Evolutionary conservation across 2,888 invertebrate species (phyloP).

Genomic region (Anoplius nigerrimus): DNA sequence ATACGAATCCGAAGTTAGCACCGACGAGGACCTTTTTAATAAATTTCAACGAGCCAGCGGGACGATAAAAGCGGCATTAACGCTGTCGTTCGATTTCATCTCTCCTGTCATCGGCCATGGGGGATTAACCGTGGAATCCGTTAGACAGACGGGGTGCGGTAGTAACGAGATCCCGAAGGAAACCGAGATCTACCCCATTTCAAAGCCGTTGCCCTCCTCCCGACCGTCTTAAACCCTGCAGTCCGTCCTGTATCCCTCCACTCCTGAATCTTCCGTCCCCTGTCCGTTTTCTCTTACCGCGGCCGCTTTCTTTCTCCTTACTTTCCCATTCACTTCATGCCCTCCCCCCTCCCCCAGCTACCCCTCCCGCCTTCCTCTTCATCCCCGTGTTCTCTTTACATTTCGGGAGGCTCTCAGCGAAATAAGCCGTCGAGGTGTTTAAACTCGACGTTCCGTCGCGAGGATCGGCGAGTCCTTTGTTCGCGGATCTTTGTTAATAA

Average conservation of each 20-base stretch:
- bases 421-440: slow-evolving; percentile 45
- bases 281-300: not conserved
- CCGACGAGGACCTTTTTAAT: slow-evolving; percentile 40
- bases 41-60: slow-evolving; percentile 45
- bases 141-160: slow-evolving; percentile 39
- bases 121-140: slow-evolving; percentile 59
- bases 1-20: too few species aligned
- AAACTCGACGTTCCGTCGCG: slow-evolving; percentile 16
- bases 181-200: slow-evolving; percentile 54
- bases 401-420: slow-evolving; percentile 5
- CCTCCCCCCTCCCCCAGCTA: too few species aligned
- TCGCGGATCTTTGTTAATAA: slow-evolving; percentile 44
- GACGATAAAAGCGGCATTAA: slow-evolving; percentile 55
- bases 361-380: not conserved
- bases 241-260: not conserved
- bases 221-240: slow-evolving; percentile 28
- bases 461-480: slow-evolving; percentile 22
- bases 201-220: slow-evolving; percentile 18
- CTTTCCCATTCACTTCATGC: not conserved
- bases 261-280: slow-evolving; percentile 8
- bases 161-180: slow-evolving; percentile 56
- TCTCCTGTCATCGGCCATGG: slow-evolving; percentile 36
- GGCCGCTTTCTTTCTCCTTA: slow-evolving; percentile 2
- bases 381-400: too few species aligned
- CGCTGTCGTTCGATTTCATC: slow-evolving; percentile 57